Base-by-base conservation (phyloP, 2,113 vertebrate genomes). In the Istiophorus platypterus region DNA sequence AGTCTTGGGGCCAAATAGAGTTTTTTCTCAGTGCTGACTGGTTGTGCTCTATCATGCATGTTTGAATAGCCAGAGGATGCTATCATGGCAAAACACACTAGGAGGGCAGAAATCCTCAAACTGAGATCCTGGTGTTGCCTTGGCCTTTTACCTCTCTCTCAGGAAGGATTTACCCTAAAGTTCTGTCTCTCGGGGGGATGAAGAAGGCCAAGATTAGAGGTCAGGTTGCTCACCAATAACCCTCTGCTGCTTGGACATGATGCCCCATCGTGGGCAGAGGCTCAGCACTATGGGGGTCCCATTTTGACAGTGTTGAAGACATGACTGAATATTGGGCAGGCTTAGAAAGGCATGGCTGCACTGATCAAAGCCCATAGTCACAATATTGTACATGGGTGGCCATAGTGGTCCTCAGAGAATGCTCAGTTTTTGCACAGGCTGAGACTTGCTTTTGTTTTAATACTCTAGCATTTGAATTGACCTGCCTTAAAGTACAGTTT, bases 41-140 rank as follows among this genome's bases (percentile, higher is more conserved):
- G 86, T 77, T 61, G 85, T 80, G 83, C 89, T 90, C 90, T 90
- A 91, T 94, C 92, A 89, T 91, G 59, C 58, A 71, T 89, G 69
- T 90, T 91, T 94, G 91, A 90, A 59, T 39, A 80, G 62, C 66
- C 67, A 39, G 62, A 82, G 91, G 89, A 84, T 80, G 83, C 90
- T 82, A 84, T 92, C 80, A 89, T 84, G 86, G 81, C 82, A 85
- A 64, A 79, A 84, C 81, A 84, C 89, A 89, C 82, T 73, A 74
- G 78, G 82, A 88, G 78, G 77, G 81, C 61, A 68, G n/a, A 49
- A 78, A 83, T 86, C 70, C 51, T 57, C 67, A 74, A 59, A 69
- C 80, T 77, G 68, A 80, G 71, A 69, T 49, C 59, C 37, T 8
- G 42, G 49, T 76, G 88, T 76, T 51, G 81, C 84, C 82, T 71